Percentiles rank a stretch among this genome's conserved stretches.
phyloP scores from a whole-genome alignment of 2,113 vertebrate species.

The Indicator maculatus region DNA sequence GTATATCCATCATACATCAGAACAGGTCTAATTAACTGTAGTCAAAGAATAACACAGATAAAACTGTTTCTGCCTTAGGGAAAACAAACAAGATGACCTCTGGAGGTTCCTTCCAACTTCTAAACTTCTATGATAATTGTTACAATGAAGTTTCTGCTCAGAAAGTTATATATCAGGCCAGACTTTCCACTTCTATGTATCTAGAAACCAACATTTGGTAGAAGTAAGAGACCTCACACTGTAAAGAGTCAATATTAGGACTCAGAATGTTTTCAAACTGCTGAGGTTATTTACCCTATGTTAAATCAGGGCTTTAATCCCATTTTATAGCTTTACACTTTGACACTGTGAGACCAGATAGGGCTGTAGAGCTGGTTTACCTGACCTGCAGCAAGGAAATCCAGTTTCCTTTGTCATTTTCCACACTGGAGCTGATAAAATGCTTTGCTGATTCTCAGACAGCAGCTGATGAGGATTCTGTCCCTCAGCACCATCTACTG shows the following conservation, averaged over 20 bases:
- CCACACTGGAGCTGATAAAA: neutral
- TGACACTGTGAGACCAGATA: neutral
- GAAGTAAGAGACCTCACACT: neutral
- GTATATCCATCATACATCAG: conserved; percentile 18
- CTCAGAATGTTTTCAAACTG: neutral
- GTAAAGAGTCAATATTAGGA: neutral
- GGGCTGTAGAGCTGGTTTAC: neutral
- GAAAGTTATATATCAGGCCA: neutral
- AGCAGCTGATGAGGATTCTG: neutral
- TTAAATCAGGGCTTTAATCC: neutral
- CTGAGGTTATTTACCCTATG: neutral
- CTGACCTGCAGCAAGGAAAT: neutral
- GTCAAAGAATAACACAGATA: neutral
- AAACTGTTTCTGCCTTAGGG: conserved; percentile 18
- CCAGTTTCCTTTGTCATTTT: neutral
- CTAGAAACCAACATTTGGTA: neutral
- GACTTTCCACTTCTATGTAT: neutral
- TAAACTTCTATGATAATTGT: neutral
- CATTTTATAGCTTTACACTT: neutral
- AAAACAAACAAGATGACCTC: neutral
- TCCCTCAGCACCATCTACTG: neutral
- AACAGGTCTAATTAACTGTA: conserved; percentile 34
- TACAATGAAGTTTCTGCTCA: neutral
- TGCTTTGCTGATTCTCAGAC: neutral
- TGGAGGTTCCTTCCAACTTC: neutral